Base-by-base conservation (phyloP, 2,888 invertebrate genomes). In the Lepidocyrtoides sp. region DNA sequence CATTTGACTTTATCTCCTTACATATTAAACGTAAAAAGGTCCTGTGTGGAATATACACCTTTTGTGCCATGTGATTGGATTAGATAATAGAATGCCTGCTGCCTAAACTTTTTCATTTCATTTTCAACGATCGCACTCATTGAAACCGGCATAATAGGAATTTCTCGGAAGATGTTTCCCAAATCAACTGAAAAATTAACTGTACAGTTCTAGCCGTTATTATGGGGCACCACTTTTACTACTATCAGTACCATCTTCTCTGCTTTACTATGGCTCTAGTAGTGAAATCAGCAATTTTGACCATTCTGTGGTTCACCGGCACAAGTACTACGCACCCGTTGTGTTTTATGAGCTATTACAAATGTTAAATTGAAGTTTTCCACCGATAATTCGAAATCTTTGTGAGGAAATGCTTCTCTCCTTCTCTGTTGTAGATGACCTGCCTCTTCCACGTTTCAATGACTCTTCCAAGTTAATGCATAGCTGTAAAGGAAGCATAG, bases 321-420 rank as follows among this genome's bases (percentile, higher is more conserved):
- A 14, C 26, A 23, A 72, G 72, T 23, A 81, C 41, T n/a, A n/a
- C n/a, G 81, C 81, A 81, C 81, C 57, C 81, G 60, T 81, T 81
- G 81, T 81, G 81, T 81, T 81, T 81, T 81, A 81, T 81, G 81
- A 81, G 57, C 81, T 81, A 57, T 57, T 57, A 60, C 81, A 72
- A 48, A 72, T 72, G 72, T 72, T 44, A 41, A 69, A 69, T 69
- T 69, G 72, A 48, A 72, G 72, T 72, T 72, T 69, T 44, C 20
- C 41, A 41, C n/a, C 69, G 69, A 69, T 69, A 69, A 69, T 41
- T 60, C 10, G 54, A 60, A 81, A 81, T 72, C 72, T 23, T 72
- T 72, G 72, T 60, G 72, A 20, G 7, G 60, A 36, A 23, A 2
- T 60, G 23, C 10, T 26, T 12, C 20, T 60, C n/a, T 66, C 66